Base-by-base conservation (phyloP, 1,140 invertebrate genomes). In the Tigriopus japonicus region DNA sequence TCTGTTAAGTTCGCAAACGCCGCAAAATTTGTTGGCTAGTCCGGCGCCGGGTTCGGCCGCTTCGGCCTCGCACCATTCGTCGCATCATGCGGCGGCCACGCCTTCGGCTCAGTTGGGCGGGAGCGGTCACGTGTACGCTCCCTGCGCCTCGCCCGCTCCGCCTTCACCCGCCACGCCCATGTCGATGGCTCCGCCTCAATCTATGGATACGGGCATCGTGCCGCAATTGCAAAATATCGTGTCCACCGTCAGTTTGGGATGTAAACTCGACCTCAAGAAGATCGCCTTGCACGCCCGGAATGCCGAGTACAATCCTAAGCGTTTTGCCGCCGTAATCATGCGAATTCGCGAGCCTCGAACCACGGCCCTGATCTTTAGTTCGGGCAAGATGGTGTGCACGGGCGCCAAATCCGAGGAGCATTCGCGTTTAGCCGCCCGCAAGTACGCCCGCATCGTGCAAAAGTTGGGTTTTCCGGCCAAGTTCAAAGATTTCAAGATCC, bases 281-380 rank as follows among this genome's bases (percentile, higher is more conserved):
- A 99, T 99, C 67, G 96, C 96, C 0, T 74, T 98, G 1, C 93
- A 98, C 74, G 96, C 96, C 0, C 81, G 96, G 73, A 99, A 99
- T 78, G 96, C 96, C 13, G 96, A 99, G 74, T 99, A 98, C 68
- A 99, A 99, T 75, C 96, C 96, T 24, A 99, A 98, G 75, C 84
- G 96, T 71, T 99, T 99, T 80, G 95, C 96, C 53, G 96, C 96
- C 63, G 95, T 99, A 0, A 99, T 99, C 59, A 99, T 99, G 96
- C 78, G 96, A 70, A 99, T 99, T 69, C 77, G 95, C 70, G 93
- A 98, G 70, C 96, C 96, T 0, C 76, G 96, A 65, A 99, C 96
- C 1, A 99, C 96, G 21, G 96, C 96, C 13, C 74, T 99, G 12
- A 99, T 99, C 65, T 99, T 99, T 70, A 95, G 91, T 68, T 98